Evolutionary conservation across 1,140 invertebrate genomes (phyloP), one percentile per base, ranked within the genome.

Genomic region (Eurosta solidaginis): DNA sequence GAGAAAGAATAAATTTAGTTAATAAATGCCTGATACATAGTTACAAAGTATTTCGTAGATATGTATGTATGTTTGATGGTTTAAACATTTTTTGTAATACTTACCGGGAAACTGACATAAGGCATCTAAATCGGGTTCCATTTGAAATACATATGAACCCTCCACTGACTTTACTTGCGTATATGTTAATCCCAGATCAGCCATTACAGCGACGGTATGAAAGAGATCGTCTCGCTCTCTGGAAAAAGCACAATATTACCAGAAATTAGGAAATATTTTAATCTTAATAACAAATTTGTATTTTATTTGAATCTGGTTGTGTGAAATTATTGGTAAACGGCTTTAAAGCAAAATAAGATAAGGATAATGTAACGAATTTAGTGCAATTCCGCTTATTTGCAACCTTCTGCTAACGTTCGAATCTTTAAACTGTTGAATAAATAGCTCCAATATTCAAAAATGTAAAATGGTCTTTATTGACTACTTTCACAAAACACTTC

Each of bases 101-200:
- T 76, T 76, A 86, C 85, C 84, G 42, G 85, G 82, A 80, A 85
- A 87, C 6, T 76, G 73, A 5, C 80, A 77, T 3, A 88, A 79
- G 20, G 81, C 86, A 80, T 89, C 86, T 25, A 91, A 82, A 81
- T 92, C 95, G 85, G 96, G 96, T 86, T 98, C 96, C 2, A 98
- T 86, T 52, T 92, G 89, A 85, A 94, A 97, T 4, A 90, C 89
- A 87, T 96, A 97, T 49, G 90, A 91, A 59, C 96, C 96, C 80
- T 97, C 95, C 0, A 88, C 80, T 5, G 89, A 90, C 59, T 93
- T 92, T 77, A 95, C 93, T 88, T 98, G 97, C 1, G 92, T 89
- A 88, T 96, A 97, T 25, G 92, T 94, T 74, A 99, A 88, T 79
- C 96, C 96, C 85, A 97, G 96, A 84, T 96, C 93, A 44, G 97